Evolutionary conservation across 2,113 vertebrate species (phyloP).

Genomic region (Brachirus orientalis): DNA sequence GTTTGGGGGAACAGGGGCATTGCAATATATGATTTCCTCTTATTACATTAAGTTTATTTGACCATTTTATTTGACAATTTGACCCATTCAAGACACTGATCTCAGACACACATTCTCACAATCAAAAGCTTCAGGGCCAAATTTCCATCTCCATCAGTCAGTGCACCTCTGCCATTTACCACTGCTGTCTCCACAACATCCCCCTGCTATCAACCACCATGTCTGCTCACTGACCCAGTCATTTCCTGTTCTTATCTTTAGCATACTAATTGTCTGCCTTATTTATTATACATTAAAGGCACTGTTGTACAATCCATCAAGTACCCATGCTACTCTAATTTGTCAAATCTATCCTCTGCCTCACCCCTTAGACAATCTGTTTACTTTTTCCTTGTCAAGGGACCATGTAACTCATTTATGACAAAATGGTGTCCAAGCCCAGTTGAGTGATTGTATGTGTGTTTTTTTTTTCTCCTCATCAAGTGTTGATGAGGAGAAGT

Average conservation of each 20-base stretch:
- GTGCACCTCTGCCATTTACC: constrained; percentile 30
- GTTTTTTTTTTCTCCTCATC: constrained; percentile 10
- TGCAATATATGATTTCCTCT: constrained; percentile 44
- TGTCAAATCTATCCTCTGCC: constrained; percentile 6
- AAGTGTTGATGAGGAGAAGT: constrained; percentile 45
- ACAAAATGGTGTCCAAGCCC: constrained; percentile 15
- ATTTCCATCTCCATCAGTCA: constrained; percentile 24
- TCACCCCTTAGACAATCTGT: constrained; percentile 15
- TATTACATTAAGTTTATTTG: constrained; percentile 28
- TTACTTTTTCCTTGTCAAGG: constrained; percentile 30
- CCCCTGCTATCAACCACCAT: constrained; percentile 27
- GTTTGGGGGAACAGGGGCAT: constrained; percentile 29
- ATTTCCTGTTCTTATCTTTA: constrained; percentile 60
- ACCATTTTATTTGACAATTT: constrained; percentile 30
- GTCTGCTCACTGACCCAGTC: constrained; percentile 39
- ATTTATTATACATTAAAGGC: constrained; percentile 64
- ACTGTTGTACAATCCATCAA: constrained; percentile 39
- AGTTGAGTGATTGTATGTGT: constrained; percentile 30
- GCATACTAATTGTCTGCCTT: constrained; percentile 58
- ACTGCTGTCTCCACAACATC: constrained; percentile 47
- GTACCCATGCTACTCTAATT: not conserved
- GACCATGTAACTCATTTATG: constrained; percentile 22
- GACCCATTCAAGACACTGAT: constrained; percentile 22
- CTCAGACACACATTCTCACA: not conserved
- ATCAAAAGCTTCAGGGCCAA: constrained; percentile 1